phyloP scores from a whole-genome alignment of 2,888 invertebrate species.

The Andrena minutula region DNA sequence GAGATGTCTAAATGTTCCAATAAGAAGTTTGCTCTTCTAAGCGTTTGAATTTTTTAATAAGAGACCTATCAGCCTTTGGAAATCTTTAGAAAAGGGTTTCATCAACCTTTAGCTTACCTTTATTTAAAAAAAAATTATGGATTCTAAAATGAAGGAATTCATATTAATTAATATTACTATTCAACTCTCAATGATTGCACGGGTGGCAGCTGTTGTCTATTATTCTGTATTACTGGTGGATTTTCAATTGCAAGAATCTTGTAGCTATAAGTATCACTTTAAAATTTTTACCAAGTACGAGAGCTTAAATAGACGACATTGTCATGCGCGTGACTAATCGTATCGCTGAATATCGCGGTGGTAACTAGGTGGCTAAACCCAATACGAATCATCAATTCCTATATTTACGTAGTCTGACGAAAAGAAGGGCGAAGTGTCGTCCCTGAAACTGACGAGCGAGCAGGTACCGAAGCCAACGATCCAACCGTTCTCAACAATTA shows the following conservation, averaged over 20 bases:
- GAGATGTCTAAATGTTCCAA: neutral
- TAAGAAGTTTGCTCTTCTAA: no score
- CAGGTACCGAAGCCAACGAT: slow-evolving; percentile 79
- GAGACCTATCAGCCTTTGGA: neutral
- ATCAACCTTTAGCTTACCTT: neutral
- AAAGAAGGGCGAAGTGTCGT: slow-evolving; percentile 80
- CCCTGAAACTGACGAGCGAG: slow-evolving; percentile 78
- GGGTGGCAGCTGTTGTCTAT: no score
- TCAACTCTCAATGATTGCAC: no score
- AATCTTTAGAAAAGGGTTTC: neutral
- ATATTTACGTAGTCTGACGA: slow-evolving; percentile 76
- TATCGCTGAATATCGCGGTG: neutral
- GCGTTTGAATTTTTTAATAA: neutral
- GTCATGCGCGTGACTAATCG: neutral
- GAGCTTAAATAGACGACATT: no score
- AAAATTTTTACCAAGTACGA: no score
- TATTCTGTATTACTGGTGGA: no score
- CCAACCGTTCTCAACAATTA: slow-evolving; percentile 79
- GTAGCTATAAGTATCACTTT: no score
- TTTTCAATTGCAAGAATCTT: no score
- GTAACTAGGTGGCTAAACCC: no score
- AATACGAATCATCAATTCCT: slow-evolving; percentile 8
- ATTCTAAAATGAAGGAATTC: neutral
- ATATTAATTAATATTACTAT: neutral
- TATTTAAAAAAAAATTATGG: neutral